Percentiles rank a stretch among this genome's conserved stretches.
phyloP scores from a whole-genome alignment of 2,113 vertebrate genomes.

The Neodon shergylaensis region DNA sequence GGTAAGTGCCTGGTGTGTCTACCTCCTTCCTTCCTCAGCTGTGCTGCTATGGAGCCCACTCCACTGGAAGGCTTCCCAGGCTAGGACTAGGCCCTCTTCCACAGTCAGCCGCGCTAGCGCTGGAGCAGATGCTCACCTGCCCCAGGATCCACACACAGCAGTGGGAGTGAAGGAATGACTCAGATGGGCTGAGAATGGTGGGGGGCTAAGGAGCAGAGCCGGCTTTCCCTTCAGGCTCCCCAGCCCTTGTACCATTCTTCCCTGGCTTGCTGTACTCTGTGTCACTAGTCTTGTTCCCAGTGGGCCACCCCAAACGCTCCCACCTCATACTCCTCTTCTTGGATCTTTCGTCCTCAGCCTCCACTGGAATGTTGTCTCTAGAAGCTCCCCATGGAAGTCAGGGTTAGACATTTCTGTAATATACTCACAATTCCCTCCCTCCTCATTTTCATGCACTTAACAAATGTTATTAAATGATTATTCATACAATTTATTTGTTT shows the following conservation, averaged over 20 bases:
- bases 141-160: not conserved
- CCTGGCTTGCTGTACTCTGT: not conserved
- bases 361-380: not conserved
- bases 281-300: not conserved
- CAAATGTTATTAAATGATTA: constrained; percentile 53
- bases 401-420: not conserved
- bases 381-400: not conserved
- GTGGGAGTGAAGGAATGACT: not conserved
- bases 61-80: not conserved
- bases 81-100: not conserved
- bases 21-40: not conserved
- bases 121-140: not conserved
- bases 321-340: not conserved
- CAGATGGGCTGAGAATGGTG: not conserved
- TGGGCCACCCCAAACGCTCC: not conserved
- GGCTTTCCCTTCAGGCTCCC: not conserved
- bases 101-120: not conserved
- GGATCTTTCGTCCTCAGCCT: not conserved
- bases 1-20: constrained; percentile 13
- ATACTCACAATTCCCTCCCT: not conserved
- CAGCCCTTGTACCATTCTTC: not conserved
- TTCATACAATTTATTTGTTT: constrained; percentile 52
- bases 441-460: not conserved
- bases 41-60: not conserved
- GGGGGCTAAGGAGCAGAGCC: not conserved